phyloP scores from a whole-genome alignment of 2,888 invertebrate genomes.

The Drosophila testacea region DNA sequence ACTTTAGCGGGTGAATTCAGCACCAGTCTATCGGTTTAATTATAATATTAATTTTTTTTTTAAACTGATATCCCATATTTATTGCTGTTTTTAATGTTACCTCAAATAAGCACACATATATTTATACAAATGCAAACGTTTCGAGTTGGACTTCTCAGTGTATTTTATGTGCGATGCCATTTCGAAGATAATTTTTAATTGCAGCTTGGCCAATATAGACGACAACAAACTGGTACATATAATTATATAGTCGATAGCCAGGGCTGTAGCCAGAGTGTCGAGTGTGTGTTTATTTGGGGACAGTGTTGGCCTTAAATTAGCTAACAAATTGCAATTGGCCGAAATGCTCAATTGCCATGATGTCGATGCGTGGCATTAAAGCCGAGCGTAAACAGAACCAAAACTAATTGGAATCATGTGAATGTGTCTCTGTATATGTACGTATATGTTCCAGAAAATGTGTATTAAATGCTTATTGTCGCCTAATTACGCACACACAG shows the following conservation, averaged over 20 bases:
- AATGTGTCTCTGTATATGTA: conserved; percentile 18
- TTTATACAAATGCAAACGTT: not conserved
- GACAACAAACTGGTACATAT: not conserved
- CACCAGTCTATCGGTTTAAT: not conserved
- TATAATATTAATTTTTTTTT: not conserved
- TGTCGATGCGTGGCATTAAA: conserved; percentile 63
- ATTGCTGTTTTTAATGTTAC: not conserved
- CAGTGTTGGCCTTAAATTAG: conserved; percentile 71
- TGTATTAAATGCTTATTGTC: conserved; percentile 82
- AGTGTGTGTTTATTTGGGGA: conserved; percentile 42
- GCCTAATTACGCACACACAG: conserved; percentile 75
- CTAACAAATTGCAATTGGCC: conserved; percentile 68
- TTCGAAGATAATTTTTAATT: conserved; percentile 75
- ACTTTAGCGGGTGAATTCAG: not conserved
- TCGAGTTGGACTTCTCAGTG: conserved; percentile 42
- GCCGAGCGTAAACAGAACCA: conserved; percentile 50
- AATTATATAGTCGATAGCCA: conserved; percentile 23
- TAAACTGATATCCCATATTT: not conserved
- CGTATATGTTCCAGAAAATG: conserved; percentile 62
- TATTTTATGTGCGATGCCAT: conserved; percentile 65
- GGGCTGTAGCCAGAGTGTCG: conserved; percentile 13
- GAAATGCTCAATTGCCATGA: conserved; percentile 51
- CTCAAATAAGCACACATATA: not conserved
- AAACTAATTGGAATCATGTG: conserved; percentile 63
- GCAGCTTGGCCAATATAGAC: conserved; percentile 27